Evolutionary conservation across 2,888 invertebrate species (phyloP).

Genomic region (Zootermopsis nevadensis): DNA sequence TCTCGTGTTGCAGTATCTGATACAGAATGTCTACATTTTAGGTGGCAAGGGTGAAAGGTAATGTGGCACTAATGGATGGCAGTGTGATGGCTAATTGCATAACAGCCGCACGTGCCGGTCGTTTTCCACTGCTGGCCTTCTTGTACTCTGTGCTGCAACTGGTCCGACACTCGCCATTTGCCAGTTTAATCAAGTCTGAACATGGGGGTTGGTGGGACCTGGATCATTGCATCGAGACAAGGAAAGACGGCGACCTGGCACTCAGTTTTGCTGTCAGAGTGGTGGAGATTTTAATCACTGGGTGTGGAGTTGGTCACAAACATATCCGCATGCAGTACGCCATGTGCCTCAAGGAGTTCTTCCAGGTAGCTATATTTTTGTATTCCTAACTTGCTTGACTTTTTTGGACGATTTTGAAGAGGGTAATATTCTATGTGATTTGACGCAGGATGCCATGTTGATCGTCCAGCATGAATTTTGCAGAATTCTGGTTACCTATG

Average conservation of each 20-base stretch:
- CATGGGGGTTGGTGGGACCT: slow-evolving; percentile 59
- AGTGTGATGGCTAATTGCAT: slow-evolving; percentile 60
- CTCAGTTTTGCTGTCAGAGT: slow-evolving; percentile 63
- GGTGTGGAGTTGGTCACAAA: slow-evolving; percentile 59
- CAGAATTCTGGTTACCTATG: too few relatives aligned
- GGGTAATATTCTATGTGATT: too few relatives aligned
- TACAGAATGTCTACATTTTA: background rate
- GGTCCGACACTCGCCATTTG: slow-evolving; percentile 65
- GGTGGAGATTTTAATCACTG: slow-evolving; percentile 66
- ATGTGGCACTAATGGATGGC: background rate
- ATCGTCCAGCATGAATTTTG: too few relatives aligned
- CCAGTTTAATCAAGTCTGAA: slow-evolving; percentile 63
- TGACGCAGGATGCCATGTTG: too few relatives aligned
- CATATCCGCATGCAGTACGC: slow-evolving; percentile 6
- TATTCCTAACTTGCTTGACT: too few relatives aligned
- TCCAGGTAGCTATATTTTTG: slow-evolving; percentile 44
- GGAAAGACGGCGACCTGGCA: background rate
- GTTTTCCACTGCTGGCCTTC: slow-evolving; percentile 69
- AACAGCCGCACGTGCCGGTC: slow-evolving; percentile 62
- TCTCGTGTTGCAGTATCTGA: too few relatives aligned
- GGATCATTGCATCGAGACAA: background rate
- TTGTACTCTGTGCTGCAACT: slow-evolving; percentile 68
- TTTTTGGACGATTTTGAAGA: too few relatives aligned
- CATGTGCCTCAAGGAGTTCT: slow-evolving; percentile 41
- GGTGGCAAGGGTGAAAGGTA: background rate